Base-by-base conservation (phyloP, 2,888 invertebrate species). In the Caprella mutica region DNA sequence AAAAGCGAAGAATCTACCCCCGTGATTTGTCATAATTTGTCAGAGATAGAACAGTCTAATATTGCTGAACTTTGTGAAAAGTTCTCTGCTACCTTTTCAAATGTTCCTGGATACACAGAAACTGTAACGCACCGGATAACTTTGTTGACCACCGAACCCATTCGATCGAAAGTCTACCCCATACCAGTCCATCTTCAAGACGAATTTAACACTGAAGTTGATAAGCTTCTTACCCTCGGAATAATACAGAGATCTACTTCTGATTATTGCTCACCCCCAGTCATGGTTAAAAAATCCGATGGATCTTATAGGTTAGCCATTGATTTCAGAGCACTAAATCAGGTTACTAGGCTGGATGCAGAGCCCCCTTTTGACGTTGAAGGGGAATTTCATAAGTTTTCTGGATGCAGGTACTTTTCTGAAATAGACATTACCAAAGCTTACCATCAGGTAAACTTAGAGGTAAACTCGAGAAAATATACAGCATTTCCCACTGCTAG, bases 281-380 rank as follows among this genome's bases (percentile, higher is more conserved):
- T 39, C 3, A 40, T 40, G 56, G 48, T 51, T 2, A 19, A 21
- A 21, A 50, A 42, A 19, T 21, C 56, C n/a, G 50, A 40, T 9
- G 21, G 40, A 3, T 24, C 17, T 21, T 56, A 40, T 17, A 1
- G 50, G 9, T 29, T 51, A 21, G 39, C 30, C 9, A 51, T 56
- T 23, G 56, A 56, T 29, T 56, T 23, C 21, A n/a, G 52, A 2
- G 14, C 12, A 2, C 23, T 52, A 2, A 56, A 35, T 40, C 9
- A 30, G 1, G n/a, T 52, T 35, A 43, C 53, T 3, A 42, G 48
- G 1, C 50, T 58, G 9, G 29, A 58, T 5, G 54, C 42, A 8
- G 50, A 58, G 24, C 54, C 53, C 5, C 6, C 38, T 2, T 58
- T 48, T 17, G n/a, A 5, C 8, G n/a, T 58, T 1, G 50, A 58